Percentiles rank a stretch among this genome's conserved stretches.
Evolutionary conservation across 2,113 vertebrate genomes (phyloP).

Genomic region (Monopterus albus): DNA sequence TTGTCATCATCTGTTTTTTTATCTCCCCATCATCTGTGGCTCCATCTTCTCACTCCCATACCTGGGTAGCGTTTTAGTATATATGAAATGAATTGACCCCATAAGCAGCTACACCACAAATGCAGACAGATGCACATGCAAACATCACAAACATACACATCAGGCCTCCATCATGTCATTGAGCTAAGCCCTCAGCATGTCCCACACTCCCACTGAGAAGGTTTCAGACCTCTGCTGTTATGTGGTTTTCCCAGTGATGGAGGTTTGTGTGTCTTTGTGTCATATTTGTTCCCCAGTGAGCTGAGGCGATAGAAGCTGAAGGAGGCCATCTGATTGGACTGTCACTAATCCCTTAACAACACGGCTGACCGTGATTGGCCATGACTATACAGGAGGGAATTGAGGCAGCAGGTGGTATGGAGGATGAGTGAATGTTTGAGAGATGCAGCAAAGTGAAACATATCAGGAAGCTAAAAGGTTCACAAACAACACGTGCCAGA

Average conservation of each 20-base stretch:
- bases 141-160: slow-evolving; percentile 30
- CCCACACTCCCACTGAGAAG: slow-evolving; percentile 69
- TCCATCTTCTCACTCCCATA: slow-evolving; percentile 28
- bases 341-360: slow-evolving; percentile 79
- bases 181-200: slow-evolving; percentile 72
- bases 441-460: slow-evolving; percentile 36
- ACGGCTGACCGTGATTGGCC: slow-evolving; percentile 68
- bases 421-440: slow-evolving; percentile 64
- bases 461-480: too few species aligned
- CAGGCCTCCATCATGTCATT: slow-evolving; percentile 42
- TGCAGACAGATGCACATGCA: slow-evolving; percentile 16
- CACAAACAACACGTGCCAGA: too few species aligned
- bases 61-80: slow-evolving; percentile 26
- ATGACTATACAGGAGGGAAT: slow-evolving; percentile 50
- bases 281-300: slow-evolving; percentile 69
- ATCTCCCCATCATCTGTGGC: slow-evolving; percentile 49
- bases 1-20: slow-evolving; percentile 63
- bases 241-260: slow-evolving; percentile 54
- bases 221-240: slow-evolving; percentile 66
- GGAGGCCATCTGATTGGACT: slow-evolving; percentile 69
- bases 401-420: slow-evolving; percentile 62
- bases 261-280: slow-evolving; percentile 63
- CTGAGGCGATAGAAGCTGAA: slow-evolving; percentile 61
- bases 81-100: too few species aligned
- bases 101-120: slow-evolving; percentile 31